Evolutionary conservation across 1,140 invertebrate species (phyloP).

Genomic region (Drosophila nasuta): DNA sequence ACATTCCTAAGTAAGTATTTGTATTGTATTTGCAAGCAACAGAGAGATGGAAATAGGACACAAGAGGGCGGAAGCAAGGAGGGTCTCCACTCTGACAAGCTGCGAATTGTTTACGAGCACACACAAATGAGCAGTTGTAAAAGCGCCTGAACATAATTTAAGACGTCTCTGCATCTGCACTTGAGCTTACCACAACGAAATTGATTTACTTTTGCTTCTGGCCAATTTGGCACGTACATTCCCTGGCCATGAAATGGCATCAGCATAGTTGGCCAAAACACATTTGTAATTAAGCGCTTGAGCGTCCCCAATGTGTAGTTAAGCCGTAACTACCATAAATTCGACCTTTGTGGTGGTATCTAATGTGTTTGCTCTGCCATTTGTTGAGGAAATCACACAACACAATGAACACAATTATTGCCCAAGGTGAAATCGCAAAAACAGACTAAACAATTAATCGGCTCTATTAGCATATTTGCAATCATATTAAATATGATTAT

Average conservation of each 20-base stretch:
- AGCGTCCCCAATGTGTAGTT: constrained; percentile 66
- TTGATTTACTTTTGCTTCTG: constrained; percentile 70
- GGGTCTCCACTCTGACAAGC: not conserved
- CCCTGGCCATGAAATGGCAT: constrained; percentile 47
- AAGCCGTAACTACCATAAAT: constrained; percentile 63
- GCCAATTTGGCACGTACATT: constrained; percentile 69
- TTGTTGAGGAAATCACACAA: constrained; percentile 38
- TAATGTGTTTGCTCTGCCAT: constrained; percentile 40
- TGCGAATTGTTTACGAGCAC: constrained; percentile 30
- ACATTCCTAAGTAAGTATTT: constrained; percentile 29
- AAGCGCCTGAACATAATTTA: constrained; percentile 32
- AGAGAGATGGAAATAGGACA: not conserved
- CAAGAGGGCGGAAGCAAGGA: not conserved
- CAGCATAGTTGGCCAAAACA: constrained; percentile 48
- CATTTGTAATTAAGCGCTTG: constrained; percentile 68
- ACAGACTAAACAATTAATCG: constrained; percentile 1
- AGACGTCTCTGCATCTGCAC: constrained; percentile 35
- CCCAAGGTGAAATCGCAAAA: not conserved
- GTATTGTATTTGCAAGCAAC: constrained; percentile 28
- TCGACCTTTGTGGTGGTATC: constrained; percentile 46
- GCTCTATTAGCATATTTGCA: not conserved
- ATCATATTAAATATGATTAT: not conserved
- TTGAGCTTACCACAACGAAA: constrained; percentile 49
- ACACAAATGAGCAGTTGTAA: constrained; percentile 36
- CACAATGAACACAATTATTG: constrained; percentile 1